Evolutionary conservation across 2,113 vertebrate species (phyloP), one percentile per base, ranked within the genome.

Genomic region (Psilopogon haemacephalus): DNA sequence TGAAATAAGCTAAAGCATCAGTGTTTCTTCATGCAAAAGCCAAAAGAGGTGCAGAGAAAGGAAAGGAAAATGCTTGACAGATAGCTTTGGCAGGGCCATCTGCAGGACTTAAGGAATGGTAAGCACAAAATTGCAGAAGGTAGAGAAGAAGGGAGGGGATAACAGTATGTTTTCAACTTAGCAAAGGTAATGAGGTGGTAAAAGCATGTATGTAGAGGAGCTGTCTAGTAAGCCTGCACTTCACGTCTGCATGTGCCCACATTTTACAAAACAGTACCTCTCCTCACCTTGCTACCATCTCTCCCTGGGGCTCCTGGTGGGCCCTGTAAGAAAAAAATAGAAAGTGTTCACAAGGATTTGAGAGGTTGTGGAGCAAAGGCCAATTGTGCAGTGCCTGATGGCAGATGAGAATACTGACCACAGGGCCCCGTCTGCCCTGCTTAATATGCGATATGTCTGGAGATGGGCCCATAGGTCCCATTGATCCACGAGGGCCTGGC

Each of bases 391-490:
- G 21, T 18, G 6, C 8, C 5, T 2, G 7, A 15, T 2, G 6
- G 20, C 42, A 95, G 35, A 23, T 38, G 23, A 50, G 38, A 77
- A 96, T 98, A 98, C 99, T 98, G 81, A 99, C 99, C 98, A 99
- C 97, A 5, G 99, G 98, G 65, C 99, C 99, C 63, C 99, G 97
- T 62, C 98, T 98, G 86, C 99, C 99, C 95, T 98, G 98, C 93
- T 99, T 99, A 87, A 99, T 98, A 90, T 99, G 98, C 58, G 98
- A 98, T 90, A 99, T 97, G 37, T 99, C 99, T 59, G 99, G 99
- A 83, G 99, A 98, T 12, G 99, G 99, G 42, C 99, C 99, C 87
- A 99, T 98, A 19, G 98, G 99, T 76, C 99, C 99, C 99, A 99
- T 99, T 9, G 98, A 97, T 91, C 99, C 99, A 52, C 99, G 98